phyloP scores from a whole-genome alignment of 2,888 invertebrate genomes.

The Halictus ligatus region DNA sequence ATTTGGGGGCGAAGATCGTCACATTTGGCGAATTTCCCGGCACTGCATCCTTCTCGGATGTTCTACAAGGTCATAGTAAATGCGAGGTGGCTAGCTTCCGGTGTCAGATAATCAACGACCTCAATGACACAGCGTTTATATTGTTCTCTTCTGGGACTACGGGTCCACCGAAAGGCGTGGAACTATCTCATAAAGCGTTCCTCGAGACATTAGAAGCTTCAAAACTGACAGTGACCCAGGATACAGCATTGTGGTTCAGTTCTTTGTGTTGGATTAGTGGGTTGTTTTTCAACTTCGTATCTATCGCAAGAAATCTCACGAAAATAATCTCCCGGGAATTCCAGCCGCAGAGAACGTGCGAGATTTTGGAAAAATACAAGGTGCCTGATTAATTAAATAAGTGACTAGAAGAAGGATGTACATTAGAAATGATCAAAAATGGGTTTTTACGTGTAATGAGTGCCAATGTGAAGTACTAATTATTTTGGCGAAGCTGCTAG shows the following conservation, averaged over 20 bases:
- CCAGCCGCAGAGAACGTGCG: neutral
- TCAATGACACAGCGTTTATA: neutral
- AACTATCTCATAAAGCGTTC: neutral
- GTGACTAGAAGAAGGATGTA: too few relatives aligned
- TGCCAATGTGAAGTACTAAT: too few relatives aligned
- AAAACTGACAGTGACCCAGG: fast-evolving
- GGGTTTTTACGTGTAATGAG: too few relatives aligned
- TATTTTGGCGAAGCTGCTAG: too few relatives aligned
- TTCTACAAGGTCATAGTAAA: neutral
- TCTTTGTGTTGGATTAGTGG: neutral
- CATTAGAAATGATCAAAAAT: too few relatives aligned
- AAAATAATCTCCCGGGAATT: neutral
- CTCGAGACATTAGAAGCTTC: neutral
- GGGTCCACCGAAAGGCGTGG: neutral
- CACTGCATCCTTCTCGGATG: neutral
- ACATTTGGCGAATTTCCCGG: neutral
- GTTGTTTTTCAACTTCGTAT: neutral
- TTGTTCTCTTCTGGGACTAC: neutral
- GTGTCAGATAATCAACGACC: neutral
- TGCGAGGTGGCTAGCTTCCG: neutral
- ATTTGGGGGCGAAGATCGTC: neutral
- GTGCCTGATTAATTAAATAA: neutral
- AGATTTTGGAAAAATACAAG: neutral
- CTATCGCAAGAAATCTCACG: neutral
- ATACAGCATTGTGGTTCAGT: neutral